Evolutionary conservation across 1,140 invertebrate species (phyloP), one percentile per base, ranked within the genome.

Genomic region (Triops longicaudatus): DNA sequence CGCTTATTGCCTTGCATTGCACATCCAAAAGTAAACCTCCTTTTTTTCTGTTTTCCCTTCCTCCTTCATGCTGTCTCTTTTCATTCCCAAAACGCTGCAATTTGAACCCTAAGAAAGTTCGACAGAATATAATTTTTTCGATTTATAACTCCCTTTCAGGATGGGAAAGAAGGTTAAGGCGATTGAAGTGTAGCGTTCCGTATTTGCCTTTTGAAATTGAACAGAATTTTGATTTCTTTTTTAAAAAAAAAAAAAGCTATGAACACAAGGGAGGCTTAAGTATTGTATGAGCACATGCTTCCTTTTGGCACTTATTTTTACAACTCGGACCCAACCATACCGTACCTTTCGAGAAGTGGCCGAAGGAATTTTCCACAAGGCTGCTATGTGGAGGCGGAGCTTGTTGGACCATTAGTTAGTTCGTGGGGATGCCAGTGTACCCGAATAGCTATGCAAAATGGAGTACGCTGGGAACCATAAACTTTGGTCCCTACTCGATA

Each of bases 401-500:
- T 63, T 63, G 31, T 7, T 37, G 31, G 2, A 37, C 50, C 50
- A 63, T 63, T 63, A 63, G 50, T 63, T 22, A 37, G 31, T 63
- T 9, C 50, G 22, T 63, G 50, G 17, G 50, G 50, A 63, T 63
- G 50, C 50, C 31, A 37, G 7, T 7, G 7, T 37, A 2, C 31
- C 31, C 50, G 14, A 9, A 63, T 63, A 63, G 50, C 50, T 63
- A 63, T 63, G 50, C 50, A 63, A 63, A 63, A 63, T n/a, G 17
- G 50, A 63, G 50, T 14, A 63, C 22, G 50, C 50, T 63, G 50
- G 50, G 50, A 63, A 63, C 50, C 50, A 63, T 63, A 63, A 63
- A 63, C 50, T 63, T 37, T 2, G 31, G 31, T 37, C 31, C 31
- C 7, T 7, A 37, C 31, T 37, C 31, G 7, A 37, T 37, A 37